phyloP scores from a whole-genome alignment of 2,113 vertebrate species.

The Orientallactaga bullata region DNA sequence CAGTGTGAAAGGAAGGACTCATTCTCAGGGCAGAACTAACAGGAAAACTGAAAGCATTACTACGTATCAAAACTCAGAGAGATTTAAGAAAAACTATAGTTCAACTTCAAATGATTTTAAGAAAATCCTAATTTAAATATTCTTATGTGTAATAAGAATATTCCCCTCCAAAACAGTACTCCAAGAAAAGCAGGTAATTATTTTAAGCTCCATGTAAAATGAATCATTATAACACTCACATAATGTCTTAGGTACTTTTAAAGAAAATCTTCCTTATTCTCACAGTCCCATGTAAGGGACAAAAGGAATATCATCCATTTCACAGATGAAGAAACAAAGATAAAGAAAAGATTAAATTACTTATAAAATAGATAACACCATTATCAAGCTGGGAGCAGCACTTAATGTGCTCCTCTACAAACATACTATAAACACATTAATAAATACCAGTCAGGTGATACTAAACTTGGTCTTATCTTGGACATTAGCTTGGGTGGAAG shows the following conservation, averaged over 20 bases:
- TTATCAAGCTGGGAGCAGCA: conserved; percentile 23
- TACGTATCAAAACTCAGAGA: background rate
- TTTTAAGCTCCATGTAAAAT: background rate
- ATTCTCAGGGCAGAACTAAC: background rate
- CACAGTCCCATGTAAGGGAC: conserved; percentile 14
- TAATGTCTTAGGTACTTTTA: conserved; percentile 43
- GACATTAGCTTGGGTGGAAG: conserved; percentile 19
- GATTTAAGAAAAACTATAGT: conserved; percentile 9
- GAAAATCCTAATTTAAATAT: conserved; percentile 11
- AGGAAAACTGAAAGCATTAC: conserved; percentile 26
- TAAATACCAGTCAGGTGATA: conserved; percentile 31
- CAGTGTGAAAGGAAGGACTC: background rate
- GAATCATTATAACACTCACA: conserved; percentile 24
- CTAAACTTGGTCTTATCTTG: conserved; percentile 3
- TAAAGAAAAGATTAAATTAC: conserved; percentile 36
- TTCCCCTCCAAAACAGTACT: conserved; percentile 22
- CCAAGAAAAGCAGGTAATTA: conserved; percentile 49
- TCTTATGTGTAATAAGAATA: conserved; percentile 20
- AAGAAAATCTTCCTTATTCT: conserved; percentile 32
- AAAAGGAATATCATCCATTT: background rate
- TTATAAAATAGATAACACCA: background rate
- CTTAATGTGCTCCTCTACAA: background rate
- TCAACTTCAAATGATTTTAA: conserved; percentile 38
- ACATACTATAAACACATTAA: background rate
- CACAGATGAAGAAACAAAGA: conserved; percentile 24